Percentiles rank a stretch among this genome's conserved stretches.
phyloP scores from a whole-genome alignment of 2,113 vertebrate genomes.

The Herpailurus yagouaroundi region DNA sequence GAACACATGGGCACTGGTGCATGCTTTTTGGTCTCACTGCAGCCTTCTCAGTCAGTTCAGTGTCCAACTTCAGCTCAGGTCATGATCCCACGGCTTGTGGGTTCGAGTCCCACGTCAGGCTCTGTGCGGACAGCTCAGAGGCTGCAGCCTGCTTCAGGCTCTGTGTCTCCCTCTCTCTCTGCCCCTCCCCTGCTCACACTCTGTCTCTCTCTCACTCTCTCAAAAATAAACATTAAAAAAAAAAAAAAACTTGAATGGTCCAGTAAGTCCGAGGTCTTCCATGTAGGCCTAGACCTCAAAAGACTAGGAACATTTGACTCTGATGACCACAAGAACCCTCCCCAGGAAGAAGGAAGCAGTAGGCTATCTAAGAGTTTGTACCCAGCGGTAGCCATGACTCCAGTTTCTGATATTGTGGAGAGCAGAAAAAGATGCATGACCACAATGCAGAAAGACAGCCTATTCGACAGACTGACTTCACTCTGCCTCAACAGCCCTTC shows the following conservation, averaged over 20 bases:
- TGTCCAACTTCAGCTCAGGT: too few relatives aligned
- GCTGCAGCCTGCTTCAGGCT: too few relatives aligned
- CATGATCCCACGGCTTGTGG: too few relatives aligned
- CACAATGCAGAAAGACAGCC: neutral
- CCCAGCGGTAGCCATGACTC: neutral
- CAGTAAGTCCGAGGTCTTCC: neutral
- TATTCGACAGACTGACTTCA: neutral
- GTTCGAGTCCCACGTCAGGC: too few relatives aligned
- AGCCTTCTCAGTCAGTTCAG: neutral
- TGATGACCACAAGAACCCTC: neutral
- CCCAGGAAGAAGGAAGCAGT: neutral
- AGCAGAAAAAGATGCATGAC: neutral
- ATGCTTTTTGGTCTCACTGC: neutral
- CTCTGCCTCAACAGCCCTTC: neutral
- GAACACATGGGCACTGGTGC: neutral
- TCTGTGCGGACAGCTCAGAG: too few relatives aligned
- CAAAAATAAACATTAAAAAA: neutral
- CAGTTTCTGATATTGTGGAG: neutral
- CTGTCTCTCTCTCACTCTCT: too few relatives aligned
- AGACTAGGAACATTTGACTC: neutral
- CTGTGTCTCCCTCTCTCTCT: too few relatives aligned
- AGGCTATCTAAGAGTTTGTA: neutral
- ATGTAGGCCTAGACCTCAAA: neutral
- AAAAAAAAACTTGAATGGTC: neutral
- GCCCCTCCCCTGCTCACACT: too few relatives aligned